Evolutionary conservation across 2,113 vertebrate genomes (phyloP).

Genomic region (Petromus typicus): DNA sequence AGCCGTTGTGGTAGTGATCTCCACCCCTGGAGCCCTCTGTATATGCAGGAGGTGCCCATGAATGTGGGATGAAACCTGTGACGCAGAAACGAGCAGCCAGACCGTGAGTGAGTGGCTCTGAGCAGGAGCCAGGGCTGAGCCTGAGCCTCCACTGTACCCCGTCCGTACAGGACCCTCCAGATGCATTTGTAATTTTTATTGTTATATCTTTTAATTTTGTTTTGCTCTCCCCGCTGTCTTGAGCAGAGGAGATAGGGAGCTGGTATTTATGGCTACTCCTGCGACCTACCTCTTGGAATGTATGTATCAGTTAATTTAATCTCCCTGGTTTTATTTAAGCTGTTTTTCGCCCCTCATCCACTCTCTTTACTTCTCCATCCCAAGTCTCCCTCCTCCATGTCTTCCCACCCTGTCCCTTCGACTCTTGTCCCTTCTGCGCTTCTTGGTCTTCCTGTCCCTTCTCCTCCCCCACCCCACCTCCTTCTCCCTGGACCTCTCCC

Average conservation of each 20-base stretch:
- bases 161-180: conserved; percentile 69
- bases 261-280: conserved; percentile 89
- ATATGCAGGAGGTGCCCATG: accelerated
- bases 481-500: too few species aligned
- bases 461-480: background rate
- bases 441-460: background rate
- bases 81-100: background rate
- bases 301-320: conserved; percentile 93
- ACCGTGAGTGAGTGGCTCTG: background rate
- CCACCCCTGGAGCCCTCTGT: background rate
- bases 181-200: conserved; percentile 93
- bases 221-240: conserved; percentile 88
- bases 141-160: conserved; percentile 75
- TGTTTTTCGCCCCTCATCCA: conserved; percentile 86
- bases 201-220: conserved; percentile 93
- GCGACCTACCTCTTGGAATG: conserved; percentile 88
- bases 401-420: background rate
- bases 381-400: conserved; percentile 21
- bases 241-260: conserved; percentile 86
- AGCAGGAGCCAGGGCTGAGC: background rate
- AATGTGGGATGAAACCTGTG: background rate
- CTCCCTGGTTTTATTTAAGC: conserved; percentile 90
- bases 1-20: background rate
- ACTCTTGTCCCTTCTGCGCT: background rate
- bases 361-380: conserved; percentile 66